A percentile compares a stretch with the other conserved stretches of the same genome.
phyloP scores from a whole-genome alignment of 2,113 vertebrate genomes.

The Phalacrocorax brasilianus region DNA sequence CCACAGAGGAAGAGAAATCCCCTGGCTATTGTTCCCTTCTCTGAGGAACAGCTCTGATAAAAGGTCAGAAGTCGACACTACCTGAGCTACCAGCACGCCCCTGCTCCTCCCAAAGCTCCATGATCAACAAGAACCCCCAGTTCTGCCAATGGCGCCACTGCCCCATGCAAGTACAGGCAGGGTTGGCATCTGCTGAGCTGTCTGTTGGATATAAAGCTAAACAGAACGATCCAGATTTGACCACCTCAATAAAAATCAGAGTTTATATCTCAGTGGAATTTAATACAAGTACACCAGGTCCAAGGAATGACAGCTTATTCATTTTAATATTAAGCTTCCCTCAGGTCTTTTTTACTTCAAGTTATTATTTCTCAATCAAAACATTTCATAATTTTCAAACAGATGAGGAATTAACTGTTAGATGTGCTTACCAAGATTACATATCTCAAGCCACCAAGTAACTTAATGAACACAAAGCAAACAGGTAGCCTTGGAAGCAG shows the following conservation, averaged over 20 bases:
- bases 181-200: not conserved
- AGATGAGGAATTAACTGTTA: not conserved
- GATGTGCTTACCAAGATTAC: not conserved
- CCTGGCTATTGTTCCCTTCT: not conserved
- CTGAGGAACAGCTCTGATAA: not conserved
- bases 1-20: not conserved
- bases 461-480: not conserved
- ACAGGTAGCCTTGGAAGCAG: not conserved
- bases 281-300: not conserved
- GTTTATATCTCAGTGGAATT: not conserved
- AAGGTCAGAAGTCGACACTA: not conserved
- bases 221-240: not conserved
- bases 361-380: not conserved
- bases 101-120: not conserved
- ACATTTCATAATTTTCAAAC: not conserved
- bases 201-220: not conserved
- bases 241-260: not conserved
- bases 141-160: not conserved
- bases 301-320: not conserved
- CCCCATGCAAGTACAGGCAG: not conserved
- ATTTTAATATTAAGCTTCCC: not conserved
- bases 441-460: not conserved
- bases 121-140: rapidly evolving
- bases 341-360: not conserved
- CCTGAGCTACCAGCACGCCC: not conserved